Base-by-base conservation (phyloP, 2,797 vertebrate genomes). In the Semotilus atromaculatus region DNA sequence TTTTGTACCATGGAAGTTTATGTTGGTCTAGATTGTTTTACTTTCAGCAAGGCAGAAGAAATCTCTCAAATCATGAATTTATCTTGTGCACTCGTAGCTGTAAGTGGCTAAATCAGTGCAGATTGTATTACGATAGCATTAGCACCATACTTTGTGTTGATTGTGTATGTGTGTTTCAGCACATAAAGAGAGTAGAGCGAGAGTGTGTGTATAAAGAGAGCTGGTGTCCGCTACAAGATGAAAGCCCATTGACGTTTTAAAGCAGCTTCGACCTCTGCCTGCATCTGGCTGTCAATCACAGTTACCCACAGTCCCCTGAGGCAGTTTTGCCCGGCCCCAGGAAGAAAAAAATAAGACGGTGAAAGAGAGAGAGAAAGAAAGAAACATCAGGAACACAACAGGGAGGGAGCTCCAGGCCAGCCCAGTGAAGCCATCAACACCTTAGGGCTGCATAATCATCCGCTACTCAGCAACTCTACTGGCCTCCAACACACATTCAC, bases 271-370 rank as follows among this genome's bases (percentile, higher is more conserved):
- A 95, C 93, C 94, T 94, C 93, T 93, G 93, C 93, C 95, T 93
- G 93, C 94, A 86, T 91, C 88, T 92, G 90, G 91, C 94, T 96
- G 95, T 95, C 95, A 95, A 94, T 95, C 94, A 95, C 77, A 81
- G 85, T 91, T 92, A 92, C 91, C 90, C 90, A 90, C 84, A 79
- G 68, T 94, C 93, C 94, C 94, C 90, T 78, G 91, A 92, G 94
- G 93, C 91, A 80, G 64, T 85, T 90, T 91, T 93, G 91, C 92
- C 92, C 90, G 89, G 90, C 91, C 89, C 89, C 89, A 84, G 82
- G 75, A 88, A 86, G 82, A 84, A 75, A 77, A 84, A 64, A 60
- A 81, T 4, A 48, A 70, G 55, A 82, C 2, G 21, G 70, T 26
- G 71, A 85, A 53, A 80, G 75, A 86, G 60, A 40, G 70, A 55